phyloP scores from a whole-genome alignment of 2,888 invertebrate genomes.

The Heteromyza rotundicornis region DNA sequence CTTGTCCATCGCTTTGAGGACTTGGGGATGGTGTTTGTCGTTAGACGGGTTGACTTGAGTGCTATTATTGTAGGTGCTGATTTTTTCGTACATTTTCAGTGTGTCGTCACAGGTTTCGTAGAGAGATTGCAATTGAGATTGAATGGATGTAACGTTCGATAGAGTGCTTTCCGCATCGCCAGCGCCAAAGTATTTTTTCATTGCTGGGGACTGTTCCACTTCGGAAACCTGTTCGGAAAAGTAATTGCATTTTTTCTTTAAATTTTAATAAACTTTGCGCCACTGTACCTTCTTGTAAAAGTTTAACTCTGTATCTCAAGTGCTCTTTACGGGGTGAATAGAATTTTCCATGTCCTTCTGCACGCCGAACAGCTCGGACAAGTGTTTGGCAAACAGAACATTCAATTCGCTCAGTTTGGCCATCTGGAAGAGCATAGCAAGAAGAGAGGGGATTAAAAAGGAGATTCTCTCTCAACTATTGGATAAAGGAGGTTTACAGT shows the following conservation, averaged over 20 bases:
- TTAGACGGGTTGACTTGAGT: conserved; percentile 1
- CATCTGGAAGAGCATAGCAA: conserved; percentile 44
- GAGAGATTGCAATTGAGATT: conserved; percentile 60
- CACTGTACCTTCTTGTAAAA: conserved; percentile 53
- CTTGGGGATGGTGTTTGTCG: conserved; percentile 38
- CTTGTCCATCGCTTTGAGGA: conserved; percentile 49
- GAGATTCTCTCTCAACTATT: too few species aligned
- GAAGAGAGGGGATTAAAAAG: too few species aligned
- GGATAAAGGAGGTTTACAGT: conserved; percentile 67
- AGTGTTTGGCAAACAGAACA: conserved; percentile 57
- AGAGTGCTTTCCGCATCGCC: conserved; percentile 59
- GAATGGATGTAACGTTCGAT: conserved; percentile 61
- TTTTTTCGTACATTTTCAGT: conserved; percentile 35
- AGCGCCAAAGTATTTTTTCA: conserved; percentile 38
- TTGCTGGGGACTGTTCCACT: conserved; percentile 52
- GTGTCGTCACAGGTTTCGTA: conserved; percentile 53
- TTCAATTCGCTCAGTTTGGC: conserved; percentile 59
- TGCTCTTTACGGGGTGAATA: conserved; percentile 60
- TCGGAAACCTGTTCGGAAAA: conserved; percentile 46
- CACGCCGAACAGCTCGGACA: conserved; percentile 58
- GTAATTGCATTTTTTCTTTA: neutral
- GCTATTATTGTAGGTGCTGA: conserved; percentile 30
- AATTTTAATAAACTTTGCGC: neutral
- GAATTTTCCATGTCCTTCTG: conserved; percentile 63
- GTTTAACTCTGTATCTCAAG: conserved; percentile 61